Evolutionary conservation across 2,888 invertebrate genomes (phyloP).

Genomic region (Cataglyphis livida): DNA sequence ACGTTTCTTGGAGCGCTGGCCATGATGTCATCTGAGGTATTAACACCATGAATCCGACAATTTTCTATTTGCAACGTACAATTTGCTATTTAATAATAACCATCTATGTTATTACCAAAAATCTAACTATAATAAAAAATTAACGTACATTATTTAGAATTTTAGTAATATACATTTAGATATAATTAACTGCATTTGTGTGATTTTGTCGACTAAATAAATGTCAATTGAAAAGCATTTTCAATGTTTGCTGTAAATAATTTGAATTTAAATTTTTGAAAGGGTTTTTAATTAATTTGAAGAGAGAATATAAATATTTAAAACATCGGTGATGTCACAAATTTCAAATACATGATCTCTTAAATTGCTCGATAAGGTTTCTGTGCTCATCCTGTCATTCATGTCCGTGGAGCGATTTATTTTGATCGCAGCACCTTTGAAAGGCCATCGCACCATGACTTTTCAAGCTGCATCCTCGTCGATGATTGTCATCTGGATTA

Average conservation of each 20-base stretch:
- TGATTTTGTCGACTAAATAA: not conserved
- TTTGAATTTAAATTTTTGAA: not conserved
- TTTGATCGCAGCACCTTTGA: constrained; percentile 88
- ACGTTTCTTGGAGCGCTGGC: constrained; percentile 88
- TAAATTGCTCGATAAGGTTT: constrained; percentile 85
- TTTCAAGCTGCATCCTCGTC: constrained; percentile 86
- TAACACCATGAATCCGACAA: constrained; percentile 30
- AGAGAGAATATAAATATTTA: not conserved
- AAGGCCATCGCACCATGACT: constrained; percentile 87
- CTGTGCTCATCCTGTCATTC: constrained; percentile 89
- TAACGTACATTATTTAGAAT: not conserved
- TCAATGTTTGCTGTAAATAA: not conserved
- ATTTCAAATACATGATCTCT: constrained; percentile 24
- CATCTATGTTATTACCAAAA: not conserved
- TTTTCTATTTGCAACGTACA: constrained; percentile 44
- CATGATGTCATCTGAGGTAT: constrained; percentile 89
- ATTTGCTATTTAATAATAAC: constrained; percentile 36
- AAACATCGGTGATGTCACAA: constrained; percentile 8
- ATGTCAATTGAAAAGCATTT: not conserved
- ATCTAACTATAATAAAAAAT: constrained; percentile 24
- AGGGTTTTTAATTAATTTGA: too few relatives aligned
- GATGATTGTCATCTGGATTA: constrained; percentile 88
- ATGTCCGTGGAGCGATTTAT: constrained; percentile 90
- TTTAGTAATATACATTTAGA: not conserved
- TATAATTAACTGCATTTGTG: not conserved